Evolutionary conservation across 2,797 vertebrate genomes (phyloP).

Genomic region (Heliangelus exortis): DNA sequence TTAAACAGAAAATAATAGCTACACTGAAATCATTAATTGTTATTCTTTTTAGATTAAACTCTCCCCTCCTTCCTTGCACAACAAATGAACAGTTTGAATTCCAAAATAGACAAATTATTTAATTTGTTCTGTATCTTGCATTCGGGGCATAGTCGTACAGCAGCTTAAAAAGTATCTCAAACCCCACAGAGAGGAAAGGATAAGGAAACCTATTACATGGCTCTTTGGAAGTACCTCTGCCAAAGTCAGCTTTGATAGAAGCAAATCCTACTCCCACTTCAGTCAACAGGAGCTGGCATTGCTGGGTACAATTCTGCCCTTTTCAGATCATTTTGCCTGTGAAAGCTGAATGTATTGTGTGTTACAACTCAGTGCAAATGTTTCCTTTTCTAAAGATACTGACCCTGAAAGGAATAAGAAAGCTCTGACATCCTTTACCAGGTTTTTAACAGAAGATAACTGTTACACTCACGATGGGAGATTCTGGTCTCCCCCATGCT

Average conservation of each 20-base stretch:
- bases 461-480: background rate
- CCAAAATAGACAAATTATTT: background rate
- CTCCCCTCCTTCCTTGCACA: background rate
- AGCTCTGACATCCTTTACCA: background rate
- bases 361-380: background rate
- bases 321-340: background rate
- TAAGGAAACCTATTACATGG: slow-evolving; percentile 11
- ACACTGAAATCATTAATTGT: background rate
- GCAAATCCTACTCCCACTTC: background rate
- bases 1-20: background rate
- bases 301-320: background rate
- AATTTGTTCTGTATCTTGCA: slow-evolving; percentile 1
- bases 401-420: background rate
- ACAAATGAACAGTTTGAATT: background rate
- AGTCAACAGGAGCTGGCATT: background rate
- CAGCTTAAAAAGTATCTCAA: slow-evolving; percentile 7
- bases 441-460: background rate
- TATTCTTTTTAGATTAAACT: background rate
- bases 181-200: background rate
- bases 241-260: background rate
- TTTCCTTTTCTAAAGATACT: background rate
- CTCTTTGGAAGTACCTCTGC: background rate
- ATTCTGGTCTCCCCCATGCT: background rate
- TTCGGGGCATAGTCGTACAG: background rate
- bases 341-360: background rate